Conservation (phyloP, 2,888 invertebrate genomes). For the Odontocerum albicorne region DNA sequence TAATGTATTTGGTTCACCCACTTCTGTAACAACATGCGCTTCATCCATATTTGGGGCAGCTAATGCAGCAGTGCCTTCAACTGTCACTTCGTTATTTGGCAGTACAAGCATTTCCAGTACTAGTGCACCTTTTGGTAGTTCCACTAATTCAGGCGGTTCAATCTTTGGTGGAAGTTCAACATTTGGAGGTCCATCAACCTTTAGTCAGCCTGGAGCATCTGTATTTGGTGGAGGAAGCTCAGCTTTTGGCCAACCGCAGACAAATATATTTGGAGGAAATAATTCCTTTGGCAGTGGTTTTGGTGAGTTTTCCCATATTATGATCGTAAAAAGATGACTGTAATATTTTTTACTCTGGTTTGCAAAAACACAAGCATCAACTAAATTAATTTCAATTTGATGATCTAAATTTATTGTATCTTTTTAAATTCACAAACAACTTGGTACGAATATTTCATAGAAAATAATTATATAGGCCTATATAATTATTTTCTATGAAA, state of each 20-base stretch:
- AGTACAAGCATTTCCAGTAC: constrained; percentile 53
- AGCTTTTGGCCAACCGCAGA: constrained; percentile 46
- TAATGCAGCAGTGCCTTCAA: constrained; percentile 42
- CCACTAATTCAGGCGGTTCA: constrained; percentile 33
- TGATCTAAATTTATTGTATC: no score
- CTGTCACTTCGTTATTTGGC: constrained; percentile 47
- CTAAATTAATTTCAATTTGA: no score
- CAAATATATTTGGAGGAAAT: constrained; percentile 36
- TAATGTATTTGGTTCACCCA: constrained; percentile 23
- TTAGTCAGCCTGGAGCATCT: constrained; percentile 43
- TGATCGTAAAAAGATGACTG: not conserved
- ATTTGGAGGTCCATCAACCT: constrained; percentile 43
- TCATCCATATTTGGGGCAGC: constrained; percentile 40
- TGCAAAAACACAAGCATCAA: no score
- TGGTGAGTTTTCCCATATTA: no score
- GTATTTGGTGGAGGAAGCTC: constrained; percentile 39
- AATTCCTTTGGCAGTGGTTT: constrained; percentile 12
- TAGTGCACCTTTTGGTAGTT: constrained; percentile 45
- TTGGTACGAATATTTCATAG: no score
- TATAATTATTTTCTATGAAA: no score
- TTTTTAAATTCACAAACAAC: no score
- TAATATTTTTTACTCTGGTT: no score
- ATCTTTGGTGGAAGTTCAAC: constrained; percentile 35
- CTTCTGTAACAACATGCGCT: constrained; percentile 34
- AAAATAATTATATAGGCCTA: no score